Base-by-base conservation (phyloP, 2,113 vertebrate species). In the Piaya cayana region DNA sequence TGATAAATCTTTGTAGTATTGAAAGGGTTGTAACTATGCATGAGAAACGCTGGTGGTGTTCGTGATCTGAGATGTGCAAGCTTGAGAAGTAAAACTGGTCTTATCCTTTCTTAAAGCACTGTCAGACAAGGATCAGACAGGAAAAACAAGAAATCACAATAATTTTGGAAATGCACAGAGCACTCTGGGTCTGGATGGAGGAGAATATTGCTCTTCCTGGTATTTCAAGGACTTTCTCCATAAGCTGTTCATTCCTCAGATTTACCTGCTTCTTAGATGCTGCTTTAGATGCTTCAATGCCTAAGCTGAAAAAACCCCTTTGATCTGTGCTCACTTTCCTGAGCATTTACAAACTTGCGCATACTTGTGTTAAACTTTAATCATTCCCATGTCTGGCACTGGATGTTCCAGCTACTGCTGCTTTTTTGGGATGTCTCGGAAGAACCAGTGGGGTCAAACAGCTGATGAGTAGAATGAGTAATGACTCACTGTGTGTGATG, bases 281-380 rank as follows among this genome's bases (percentile, higher is more conserved):
- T 96, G 8, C 65, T 85, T 75, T 4, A 76, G 87, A 70, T 82
- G 81, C 62, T 15, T 56, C 2, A 1, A 36, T 94, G 71, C 92
- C 80, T 74, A 42, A 94, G 81, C 86, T 91, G 53, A 32, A 83
- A 77, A 70, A 70, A 53, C 0, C 8, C 12, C 84, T 97, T 96
- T 97, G 94, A 96, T 96, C 84, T 82, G 72, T 17, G 7, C 87
- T 93, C 21, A 2, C 77, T 94, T 92, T 87, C 68, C 88, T 27
- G 32, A 60, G 79, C 86, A 87, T 93, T 95, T 95, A 62, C 92
- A 75, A 83, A 90, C 87, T 95, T 95, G 52, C 95, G 95, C 89
- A 77, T 89, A 25, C 47, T 64, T 8, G 0, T 88, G 86, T 97
- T 96, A 97, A 96, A 96, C 75, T 96, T 97, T 95, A 94, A 95